Base-by-base conservation (phyloP, 2,888 invertebrate genomes). In the Agonopterix subpropinquella region DNA sequence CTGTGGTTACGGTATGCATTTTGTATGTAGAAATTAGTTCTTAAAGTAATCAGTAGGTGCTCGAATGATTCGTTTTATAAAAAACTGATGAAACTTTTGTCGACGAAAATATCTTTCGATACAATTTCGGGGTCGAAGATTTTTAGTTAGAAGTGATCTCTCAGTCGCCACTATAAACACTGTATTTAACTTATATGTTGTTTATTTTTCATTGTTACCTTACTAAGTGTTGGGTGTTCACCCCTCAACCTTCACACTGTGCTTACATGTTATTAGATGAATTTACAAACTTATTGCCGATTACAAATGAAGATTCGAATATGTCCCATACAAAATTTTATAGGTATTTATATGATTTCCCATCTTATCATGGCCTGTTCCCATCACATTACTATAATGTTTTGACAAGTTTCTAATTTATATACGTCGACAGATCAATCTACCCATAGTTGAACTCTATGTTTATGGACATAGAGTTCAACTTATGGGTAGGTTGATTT, bases 341-440 rank as follows among this genome's bases (percentile, higher is more conserved):
- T 81, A 78, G 77, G 76, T 80, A 80, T 80, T 78, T 82, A 80
- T 78, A 73, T 76, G 65, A 70, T 73, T 77, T 76, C 75, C 77
- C 76, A 76, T 72, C 65, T 62, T 70, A 68, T 81, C 84, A 84
- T 80, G 73, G 82, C 86, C 85, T 84, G 65, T 80, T 85, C 84
- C 84, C 70, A 73, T 77, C 70, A 76, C 75, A 71, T 75, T 67
- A 68, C 70, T 62, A 70, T 60, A 62, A 35, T 53, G 10, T 44
- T 18, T 44, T 49, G 45, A 41, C 52, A 47, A 54, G 52, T 49
- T 52, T 28, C 5, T 28, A 5, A 28, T 28, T 5, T 28, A 28
- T 1, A 28, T 7, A 28, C 28, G 28, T 5, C 28, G 28, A 28
- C 5, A 28, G 28, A 28, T 28, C 28, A 5, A 28, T 28, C 28